Percentiles rank a stretch among this genome's conserved stretches.
phyloP scores from a whole-genome alignment of 2,888 invertebrate species.

The Isoperla grammatica region DNA sequence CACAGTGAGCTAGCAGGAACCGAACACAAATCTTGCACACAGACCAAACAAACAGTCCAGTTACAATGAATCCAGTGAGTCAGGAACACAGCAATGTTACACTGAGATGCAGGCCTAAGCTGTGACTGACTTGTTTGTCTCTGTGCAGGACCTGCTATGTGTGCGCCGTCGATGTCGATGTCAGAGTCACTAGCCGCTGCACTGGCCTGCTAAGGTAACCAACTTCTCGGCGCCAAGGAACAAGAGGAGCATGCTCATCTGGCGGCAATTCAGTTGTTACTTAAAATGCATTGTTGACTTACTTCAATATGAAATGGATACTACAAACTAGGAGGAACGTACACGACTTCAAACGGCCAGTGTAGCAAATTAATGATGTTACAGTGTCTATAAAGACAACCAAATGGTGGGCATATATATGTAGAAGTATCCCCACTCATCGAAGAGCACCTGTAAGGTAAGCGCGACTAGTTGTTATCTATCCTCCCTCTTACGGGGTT shows the following conservation, averaged over 20 bases:
- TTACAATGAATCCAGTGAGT: conserved; percentile 1
- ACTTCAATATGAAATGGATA: too few species aligned
- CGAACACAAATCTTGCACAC: conserved; percentile 16
- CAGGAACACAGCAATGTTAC: conserved; percentile 18
- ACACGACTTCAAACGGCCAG: too few species aligned
- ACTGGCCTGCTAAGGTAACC: conserved; percentile 7
- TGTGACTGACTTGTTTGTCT: conserved; percentile 42
- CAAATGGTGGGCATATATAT: too few species aligned
- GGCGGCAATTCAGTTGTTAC: too few species aligned
- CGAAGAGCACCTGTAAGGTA: too few species aligned
- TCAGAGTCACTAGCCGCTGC: not conserved
- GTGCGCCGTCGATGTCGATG: conserved; percentile 12
- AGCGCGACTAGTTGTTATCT: too few species aligned
- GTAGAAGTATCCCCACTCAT: too few species aligned
- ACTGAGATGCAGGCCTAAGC: conserved; percentile 37
- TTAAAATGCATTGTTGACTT: too few species aligned
- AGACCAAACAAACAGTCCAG: conserved; percentile 18
- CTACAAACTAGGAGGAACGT: not conserved
- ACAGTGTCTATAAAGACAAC: too few species aligned
- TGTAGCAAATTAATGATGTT: too few species aligned
- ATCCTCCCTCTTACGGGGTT: too few species aligned
- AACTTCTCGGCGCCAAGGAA: not conserved
- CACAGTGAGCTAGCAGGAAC: not conserved
- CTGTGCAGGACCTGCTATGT: conserved; percentile 47
- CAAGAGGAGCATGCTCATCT: too few species aligned